A percentile compares a stretch with the other conserved stretches of the same genome.
phyloP scores from a whole-genome alignment of 2,113 vertebrate species.

The Triplophysa dalaica region DNA sequence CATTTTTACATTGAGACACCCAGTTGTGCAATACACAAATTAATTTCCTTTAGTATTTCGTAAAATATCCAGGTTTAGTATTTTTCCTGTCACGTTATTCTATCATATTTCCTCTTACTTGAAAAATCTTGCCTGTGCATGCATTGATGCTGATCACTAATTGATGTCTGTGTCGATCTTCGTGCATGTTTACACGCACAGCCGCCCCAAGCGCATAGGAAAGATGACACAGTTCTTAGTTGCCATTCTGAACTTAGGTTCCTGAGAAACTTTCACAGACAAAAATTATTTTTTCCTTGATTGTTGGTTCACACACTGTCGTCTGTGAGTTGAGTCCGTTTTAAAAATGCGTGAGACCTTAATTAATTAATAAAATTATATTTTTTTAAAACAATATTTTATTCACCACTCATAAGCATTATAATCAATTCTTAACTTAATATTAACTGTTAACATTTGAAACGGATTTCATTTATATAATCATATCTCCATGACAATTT shows the following conservation, averaged over 20 bases:
- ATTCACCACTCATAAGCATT: too few relatives aligned
- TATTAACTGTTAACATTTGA: too few relatives aligned
- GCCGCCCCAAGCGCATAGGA: constrained; percentile 6
- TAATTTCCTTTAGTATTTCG: neutral
- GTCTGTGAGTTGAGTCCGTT: too few relatives aligned
- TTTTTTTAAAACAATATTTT: too few relatives aligned
- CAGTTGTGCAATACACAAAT: too few relatives aligned
- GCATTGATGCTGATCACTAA: constrained; percentile 12
- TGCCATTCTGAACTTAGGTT: constrained; percentile 30
- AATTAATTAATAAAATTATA: too few relatives aligned
- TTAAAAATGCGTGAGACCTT: too few relatives aligned
- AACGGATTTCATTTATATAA: too few relatives aligned
- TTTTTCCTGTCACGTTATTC: neutral
- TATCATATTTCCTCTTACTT: neutral
- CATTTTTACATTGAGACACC: too few relatives aligned
- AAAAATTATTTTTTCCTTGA: neutral
- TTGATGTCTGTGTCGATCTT: neutral
- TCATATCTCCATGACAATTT: too few relatives aligned
- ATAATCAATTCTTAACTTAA: too few relatives aligned
- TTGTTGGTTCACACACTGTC: neutral
- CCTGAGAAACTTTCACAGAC: constrained; percentile 25
- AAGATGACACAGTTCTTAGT: constrained; percentile 24
- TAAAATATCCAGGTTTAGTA: neutral
- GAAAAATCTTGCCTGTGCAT: neutral
- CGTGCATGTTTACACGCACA: constrained; percentile 46